phyloP scores from a whole-genome alignment of 2,113 vertebrate genomes.

The Oreochromis aureus region DNA sequence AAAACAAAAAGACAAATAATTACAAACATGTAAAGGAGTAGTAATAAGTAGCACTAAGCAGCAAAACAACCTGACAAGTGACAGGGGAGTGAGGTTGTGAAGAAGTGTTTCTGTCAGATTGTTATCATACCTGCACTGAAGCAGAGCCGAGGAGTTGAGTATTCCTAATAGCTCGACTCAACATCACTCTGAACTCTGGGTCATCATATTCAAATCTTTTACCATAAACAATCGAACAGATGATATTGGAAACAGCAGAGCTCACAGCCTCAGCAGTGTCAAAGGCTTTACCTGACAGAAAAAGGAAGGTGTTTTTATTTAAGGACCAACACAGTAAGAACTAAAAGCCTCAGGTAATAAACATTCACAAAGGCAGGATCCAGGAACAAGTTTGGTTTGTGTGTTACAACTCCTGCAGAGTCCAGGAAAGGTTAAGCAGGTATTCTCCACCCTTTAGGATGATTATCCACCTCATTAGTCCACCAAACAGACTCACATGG shows the following conservation, averaged over 20 bases:
- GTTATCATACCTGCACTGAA: not conserved
- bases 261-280: not conserved
- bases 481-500: not conserved
- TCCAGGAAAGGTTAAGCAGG: rapidly evolving
- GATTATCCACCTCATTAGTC: not conserved
- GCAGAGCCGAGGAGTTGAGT: not conserved
- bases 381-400: not conserved
- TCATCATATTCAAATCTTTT: not conserved
- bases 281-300: not conserved
- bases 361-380: not conserved
- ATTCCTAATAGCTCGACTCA: not conserved
- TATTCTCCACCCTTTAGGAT: not conserved
- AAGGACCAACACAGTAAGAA: not conserved
- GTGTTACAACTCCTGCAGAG: not conserved
- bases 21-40: not conserved
- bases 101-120: not conserved
- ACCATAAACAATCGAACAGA: not conserved
- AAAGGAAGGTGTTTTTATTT: not conserved
- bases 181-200: not conserved
- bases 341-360: not conserved
- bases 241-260: not conserved
- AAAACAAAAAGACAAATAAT: not conserved
- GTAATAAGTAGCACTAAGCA: not conserved
- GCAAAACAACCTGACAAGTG: not conserved
- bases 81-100: not conserved